Evolutionary conservation across 2,113 vertebrate species (phyloP).

Genomic region (Orycteropus afer): DNA sequence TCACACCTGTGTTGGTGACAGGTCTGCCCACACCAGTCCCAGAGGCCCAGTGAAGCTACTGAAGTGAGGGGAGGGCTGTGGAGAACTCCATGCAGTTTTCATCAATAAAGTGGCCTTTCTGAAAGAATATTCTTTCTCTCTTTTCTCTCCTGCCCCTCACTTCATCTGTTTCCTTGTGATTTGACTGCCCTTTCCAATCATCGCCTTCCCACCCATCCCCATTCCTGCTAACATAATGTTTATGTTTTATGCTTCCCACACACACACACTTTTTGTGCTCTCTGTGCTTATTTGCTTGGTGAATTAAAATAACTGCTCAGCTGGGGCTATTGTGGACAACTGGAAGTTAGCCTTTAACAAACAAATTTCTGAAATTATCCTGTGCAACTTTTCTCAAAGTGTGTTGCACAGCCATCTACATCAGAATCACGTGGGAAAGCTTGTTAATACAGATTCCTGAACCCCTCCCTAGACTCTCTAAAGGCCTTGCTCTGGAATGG

Average conservation of each 20-base stretch:
- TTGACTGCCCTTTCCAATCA: too few species aligned
- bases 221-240: background rate
- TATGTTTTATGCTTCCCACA: too few species aligned
- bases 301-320: background rate
- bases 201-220: background rate
- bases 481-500: background rate
- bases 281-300: background rate
- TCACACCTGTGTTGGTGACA: background rate
- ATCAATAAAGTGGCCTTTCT: conserved; percentile 88
- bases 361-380: background rate
- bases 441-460: background rate
- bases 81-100: conserved; percentile 69
- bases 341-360: background rate
- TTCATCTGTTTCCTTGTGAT: background rate
- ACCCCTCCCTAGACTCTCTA: background rate
- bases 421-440: background rate
- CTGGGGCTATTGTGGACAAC: background rate
- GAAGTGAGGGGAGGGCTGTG: conserved; percentile 83
- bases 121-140: conserved; percentile 28
- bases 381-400: background rate
- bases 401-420: too few species aligned
- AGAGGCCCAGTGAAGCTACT: conserved; percentile 83
- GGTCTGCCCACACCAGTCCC: conserved; percentile 66
- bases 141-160: background rate
- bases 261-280: background rate